phyloP scores from a whole-genome alignment of 2,113 vertebrate species.

The Piprites chloris region DNA sequence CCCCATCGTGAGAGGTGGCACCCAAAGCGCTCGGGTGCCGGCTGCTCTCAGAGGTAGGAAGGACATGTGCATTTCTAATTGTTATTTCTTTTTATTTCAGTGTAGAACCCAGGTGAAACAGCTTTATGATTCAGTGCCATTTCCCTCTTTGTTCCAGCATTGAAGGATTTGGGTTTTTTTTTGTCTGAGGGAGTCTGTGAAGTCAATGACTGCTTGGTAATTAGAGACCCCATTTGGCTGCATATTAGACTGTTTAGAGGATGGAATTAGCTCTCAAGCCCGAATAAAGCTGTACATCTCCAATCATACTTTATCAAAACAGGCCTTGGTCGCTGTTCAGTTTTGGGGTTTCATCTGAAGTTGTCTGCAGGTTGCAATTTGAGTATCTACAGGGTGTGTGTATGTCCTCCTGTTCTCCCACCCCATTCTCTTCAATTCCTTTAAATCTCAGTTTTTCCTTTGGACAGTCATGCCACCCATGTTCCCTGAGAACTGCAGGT shows the following conservation, averaged over 20 bases:
- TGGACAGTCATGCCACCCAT: rapidly evolving
- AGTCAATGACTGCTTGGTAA: background rate
- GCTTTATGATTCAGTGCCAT: background rate
- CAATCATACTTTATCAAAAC: background rate
- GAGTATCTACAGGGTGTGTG: background rate
- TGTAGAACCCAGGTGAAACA: background rate
- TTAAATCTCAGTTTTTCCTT: background rate
- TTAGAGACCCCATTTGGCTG: conserved; percentile 3
- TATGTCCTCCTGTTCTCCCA: background rate
- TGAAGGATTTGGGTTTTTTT: background rate
- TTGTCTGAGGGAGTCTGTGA: background rate
- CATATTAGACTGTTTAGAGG: background rate
- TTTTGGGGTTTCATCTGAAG: background rate
- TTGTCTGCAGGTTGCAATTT: background rate
- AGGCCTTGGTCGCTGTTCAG: background rate
- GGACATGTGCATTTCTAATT: background rate
- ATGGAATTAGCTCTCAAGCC: background rate
- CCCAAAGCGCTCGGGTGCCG: background rate
- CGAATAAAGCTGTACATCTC: background rate
- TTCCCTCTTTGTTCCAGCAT: background rate
- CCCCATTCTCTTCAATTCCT: background rate
- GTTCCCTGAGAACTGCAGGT: background rate
- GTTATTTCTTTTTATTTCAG: background rate
- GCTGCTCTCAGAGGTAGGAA: background rate
- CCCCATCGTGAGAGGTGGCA: background rate